These are phyloP conservation scores for Zhuqinia jingwanae DNA, from an alignment of 2,888 invertebrate species.

Conservation along the genomic window DNA sequence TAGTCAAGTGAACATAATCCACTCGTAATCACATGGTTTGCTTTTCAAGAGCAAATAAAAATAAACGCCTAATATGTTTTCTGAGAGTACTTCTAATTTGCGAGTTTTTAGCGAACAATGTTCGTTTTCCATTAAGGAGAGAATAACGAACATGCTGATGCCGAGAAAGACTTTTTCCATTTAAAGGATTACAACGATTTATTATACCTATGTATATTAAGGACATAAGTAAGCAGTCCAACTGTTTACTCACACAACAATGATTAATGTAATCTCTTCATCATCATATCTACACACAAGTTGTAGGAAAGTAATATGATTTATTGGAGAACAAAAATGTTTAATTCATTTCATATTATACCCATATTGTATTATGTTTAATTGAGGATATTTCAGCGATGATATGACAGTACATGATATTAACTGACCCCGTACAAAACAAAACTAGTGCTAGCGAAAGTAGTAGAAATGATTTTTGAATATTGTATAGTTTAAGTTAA, in stretches of 20 bases:
- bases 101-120: too few species aligned
- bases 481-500: too few species aligned
- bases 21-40: slow-evolving; percentile 42
- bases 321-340: not conserved
- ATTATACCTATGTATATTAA: not conserved
- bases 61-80: too few species aligned
- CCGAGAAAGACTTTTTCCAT: slow-evolving; percentile 1
- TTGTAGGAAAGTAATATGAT: too few species aligned
- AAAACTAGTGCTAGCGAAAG: too few species aligned
- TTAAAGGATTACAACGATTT: slow-evolving; percentile 15
- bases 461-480: too few species aligned
- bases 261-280: slow-evolving; percentile 16
- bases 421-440: too few species aligned
- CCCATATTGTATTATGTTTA: too few species aligned
- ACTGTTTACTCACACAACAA: slow-evolving; percentile 2
- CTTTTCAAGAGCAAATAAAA: not conserved
- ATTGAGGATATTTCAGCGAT: too few species aligned
- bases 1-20: slow-evolving; percentile 54
- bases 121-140: not conserved
- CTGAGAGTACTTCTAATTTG: too few species aligned
- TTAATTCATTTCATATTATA: too few species aligned
- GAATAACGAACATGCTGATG: not conserved
- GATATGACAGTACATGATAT: too few species aligned
- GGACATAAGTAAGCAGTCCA: not conserved
- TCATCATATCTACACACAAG: not conserved